These are phyloP conservation scores for Mythimna albipuncta DNA, from an alignment of 2,888 invertebrate genomes.

Conservation along the genomic window DNA sequence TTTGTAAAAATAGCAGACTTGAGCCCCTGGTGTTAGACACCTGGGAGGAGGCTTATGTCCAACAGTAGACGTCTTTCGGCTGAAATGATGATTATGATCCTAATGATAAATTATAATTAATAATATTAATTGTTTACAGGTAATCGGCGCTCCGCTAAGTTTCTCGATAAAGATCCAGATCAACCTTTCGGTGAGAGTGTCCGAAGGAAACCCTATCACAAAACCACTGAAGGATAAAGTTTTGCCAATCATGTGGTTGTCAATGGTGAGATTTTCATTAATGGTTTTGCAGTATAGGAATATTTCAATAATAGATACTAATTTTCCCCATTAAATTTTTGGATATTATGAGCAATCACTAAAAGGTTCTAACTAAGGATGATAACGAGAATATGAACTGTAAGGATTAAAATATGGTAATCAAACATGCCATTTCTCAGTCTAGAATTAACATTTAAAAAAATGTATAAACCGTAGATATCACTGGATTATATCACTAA, in stretches of 20 bases:
- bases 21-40: no score
- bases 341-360: not conserved
- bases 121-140: conserved; percentile 78
- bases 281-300: not conserved
- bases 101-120: not conserved
- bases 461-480: no score
- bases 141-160: conserved; percentile 92
- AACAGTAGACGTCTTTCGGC: no score
- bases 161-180: conserved; percentile 93
- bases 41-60: no score
- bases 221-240: conserved; percentile 91
- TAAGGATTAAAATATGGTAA: not conserved
- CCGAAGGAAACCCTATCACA: conserved; percentile 91
- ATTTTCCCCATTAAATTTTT: no score
- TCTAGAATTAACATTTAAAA: not conserved
- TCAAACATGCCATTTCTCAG: not conserved
- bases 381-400: not conserved
- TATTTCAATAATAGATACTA: no score
- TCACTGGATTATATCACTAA: not conserved
- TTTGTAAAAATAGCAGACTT: no score
- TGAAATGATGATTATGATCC: no score
- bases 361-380: not conserved
- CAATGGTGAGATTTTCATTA: conserved; percentile 90
- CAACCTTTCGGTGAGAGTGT: conserved; percentile 92
- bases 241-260: conserved; percentile 94